Evolutionary conservation across 2,113 vertebrate species (phyloP).

Genomic region (Nothocercus nigrocapillus): DNA sequence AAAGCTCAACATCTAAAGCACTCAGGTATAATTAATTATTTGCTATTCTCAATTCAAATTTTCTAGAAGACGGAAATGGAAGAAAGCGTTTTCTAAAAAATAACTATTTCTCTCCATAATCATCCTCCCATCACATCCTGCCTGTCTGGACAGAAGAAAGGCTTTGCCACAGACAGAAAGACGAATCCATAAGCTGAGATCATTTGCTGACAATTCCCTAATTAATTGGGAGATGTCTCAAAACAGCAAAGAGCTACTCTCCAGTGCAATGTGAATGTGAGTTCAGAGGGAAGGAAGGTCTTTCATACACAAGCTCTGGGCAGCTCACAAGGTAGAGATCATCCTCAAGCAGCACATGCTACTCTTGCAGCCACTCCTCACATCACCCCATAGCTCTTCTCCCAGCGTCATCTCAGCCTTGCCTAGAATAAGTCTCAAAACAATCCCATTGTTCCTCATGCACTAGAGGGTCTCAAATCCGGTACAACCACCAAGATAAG

Average conservation of each 20-base stretch:
- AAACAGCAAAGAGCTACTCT: background rate
- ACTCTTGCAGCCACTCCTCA: background rate
- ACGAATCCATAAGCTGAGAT: background rate
- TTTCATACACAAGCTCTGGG: background rate
- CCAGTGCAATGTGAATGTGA: background rate
- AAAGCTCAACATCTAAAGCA: background rate
- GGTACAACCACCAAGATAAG: background rate
- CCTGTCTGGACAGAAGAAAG: background rate
- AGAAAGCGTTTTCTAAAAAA: background rate
- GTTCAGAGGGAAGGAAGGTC: background rate
- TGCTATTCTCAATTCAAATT: background rate
- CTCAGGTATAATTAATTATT: background rate
- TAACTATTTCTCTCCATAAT: background rate
- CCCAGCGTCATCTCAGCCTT: background rate
- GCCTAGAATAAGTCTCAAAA: background rate
- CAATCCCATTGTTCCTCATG: background rate
- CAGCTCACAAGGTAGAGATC: background rate
- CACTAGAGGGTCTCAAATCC: background rate
- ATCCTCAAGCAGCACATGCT: background rate
- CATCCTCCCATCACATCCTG: background rate
- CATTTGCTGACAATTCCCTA: background rate
- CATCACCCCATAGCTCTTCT: background rate
- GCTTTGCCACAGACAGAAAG: background rate
- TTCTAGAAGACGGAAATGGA: background rate
- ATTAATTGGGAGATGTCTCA: background rate